Evolutionary conservation across 35 echinoderm and acorn worm genomes (phyloP).

Genomic region (Lytechinus pictus): DNA sequence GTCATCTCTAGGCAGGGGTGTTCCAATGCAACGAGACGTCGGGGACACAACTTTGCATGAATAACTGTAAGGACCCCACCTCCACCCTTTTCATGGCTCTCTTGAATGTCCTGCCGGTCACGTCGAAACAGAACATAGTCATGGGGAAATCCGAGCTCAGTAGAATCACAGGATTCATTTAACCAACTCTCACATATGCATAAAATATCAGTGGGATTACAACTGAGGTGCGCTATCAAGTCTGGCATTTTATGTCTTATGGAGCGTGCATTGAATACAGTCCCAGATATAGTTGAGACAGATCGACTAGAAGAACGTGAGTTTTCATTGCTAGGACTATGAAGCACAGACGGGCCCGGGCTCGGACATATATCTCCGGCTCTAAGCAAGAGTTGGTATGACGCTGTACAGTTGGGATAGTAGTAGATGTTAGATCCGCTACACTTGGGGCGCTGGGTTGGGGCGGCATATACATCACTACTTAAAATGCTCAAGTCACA

Average conservation of each 20-base stretch:
- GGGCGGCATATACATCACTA: no score
- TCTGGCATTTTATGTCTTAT: conserved; percentile 5
- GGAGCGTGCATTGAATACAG: background rate
- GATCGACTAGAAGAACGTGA: no score
- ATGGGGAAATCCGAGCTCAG: conserved; percentile 16
- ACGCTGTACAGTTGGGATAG: no score
- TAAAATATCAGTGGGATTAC: background rate
- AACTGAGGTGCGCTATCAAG: background rate
- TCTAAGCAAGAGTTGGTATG: no score
- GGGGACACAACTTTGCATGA: background rate
- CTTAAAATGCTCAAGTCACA: no score
- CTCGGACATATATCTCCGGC: no score
- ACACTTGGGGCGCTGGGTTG: no score
- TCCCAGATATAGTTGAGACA: background rate
- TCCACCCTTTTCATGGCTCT: conserved; percentile 26
- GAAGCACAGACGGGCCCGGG: no score
- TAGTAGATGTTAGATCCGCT: no score
- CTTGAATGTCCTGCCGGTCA: no score
- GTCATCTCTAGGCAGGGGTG: conserved; percentile 35
- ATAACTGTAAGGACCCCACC: conserved; percentile 22
- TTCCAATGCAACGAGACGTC: conserved; percentile 13
- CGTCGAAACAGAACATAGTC: conserved; percentile 12
- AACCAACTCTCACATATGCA: background rate
- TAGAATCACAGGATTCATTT: background rate
- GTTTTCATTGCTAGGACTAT: no score